Percentiles rank a stretch among this genome's conserved stretches.
These are phyloP conservation scores for Idaea dimidiata DNA, from an alignment of 2,888 invertebrate species.

Conservation along the genomic window DNA sequence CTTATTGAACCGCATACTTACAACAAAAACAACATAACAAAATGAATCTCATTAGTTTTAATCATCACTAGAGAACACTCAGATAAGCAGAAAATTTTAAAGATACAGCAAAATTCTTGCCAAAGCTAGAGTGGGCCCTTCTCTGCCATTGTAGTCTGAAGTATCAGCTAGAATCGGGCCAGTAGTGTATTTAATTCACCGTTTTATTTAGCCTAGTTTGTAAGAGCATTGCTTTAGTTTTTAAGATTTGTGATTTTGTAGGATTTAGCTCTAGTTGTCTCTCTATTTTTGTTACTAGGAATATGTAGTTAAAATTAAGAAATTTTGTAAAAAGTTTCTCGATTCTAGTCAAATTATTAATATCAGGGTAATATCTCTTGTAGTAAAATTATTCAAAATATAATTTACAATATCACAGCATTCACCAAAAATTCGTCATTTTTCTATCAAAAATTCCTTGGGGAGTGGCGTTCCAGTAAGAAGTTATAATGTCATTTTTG, in stretches of 20 bases:
- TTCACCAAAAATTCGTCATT: too few species aligned
- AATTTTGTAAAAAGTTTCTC: too few species aligned
- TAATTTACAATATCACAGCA: too few species aligned
- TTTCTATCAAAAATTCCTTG: too few species aligned
- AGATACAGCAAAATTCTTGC: constrained; percentile 75
- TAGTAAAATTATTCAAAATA: too few species aligned
- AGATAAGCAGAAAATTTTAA: constrained; percentile 67
- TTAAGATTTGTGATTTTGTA: neutral
- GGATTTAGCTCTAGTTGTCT: neutral
- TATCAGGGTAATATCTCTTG: too few species aligned
- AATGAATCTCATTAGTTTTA: constrained; percentile 63
- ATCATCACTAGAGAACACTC: constrained; percentile 64
- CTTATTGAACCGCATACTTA: neutral
- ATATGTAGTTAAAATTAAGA: too few species aligned
- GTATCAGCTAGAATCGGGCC: constrained; percentile 16
- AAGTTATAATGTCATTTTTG: too few species aligned
- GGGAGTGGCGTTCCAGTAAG: too few species aligned
- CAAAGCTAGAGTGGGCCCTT: constrained; percentile 62
- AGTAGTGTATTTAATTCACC: constrained; percentile 48
- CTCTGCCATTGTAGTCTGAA: constrained; percentile 31
- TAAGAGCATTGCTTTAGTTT: neutral
- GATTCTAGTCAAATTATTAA: too few species aligned
- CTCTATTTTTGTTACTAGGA: neutral
- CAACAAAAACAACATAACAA: constrained; percentile 15
- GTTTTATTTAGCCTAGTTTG: constrained; percentile 45